phyloP scores from a whole-genome alignment of 53 echinoderm and acorn worm species.

The Apostichopus leukothele region DNA sequence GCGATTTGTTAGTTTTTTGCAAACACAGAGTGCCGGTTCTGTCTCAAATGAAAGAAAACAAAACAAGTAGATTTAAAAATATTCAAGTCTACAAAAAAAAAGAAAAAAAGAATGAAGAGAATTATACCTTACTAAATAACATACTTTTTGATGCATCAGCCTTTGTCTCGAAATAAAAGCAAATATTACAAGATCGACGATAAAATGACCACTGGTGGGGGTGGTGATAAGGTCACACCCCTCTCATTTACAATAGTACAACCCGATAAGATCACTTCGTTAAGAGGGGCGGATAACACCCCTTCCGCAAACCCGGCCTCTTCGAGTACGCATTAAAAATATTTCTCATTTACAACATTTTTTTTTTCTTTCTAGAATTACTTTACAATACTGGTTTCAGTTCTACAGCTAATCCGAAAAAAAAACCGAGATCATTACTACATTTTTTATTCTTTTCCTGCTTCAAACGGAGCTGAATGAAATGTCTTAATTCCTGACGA shows the following conservation, averaged over 20 bases:
- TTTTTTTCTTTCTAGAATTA: background rate
- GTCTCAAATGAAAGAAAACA: background rate
- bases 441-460: background rate
- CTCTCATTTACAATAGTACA: conserved; percentile 21
- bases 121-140: conserved; percentile 9
- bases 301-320: background rate
- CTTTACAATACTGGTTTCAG: conserved; percentile 18
- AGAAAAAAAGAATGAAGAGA: background rate
- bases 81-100: background rate
- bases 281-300: background rate
- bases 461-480: too few relatives aligned
- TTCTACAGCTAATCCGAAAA: background rate
- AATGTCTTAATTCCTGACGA: too few relatives aligned
- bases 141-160: conserved; percentile 11
- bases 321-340: conserved; percentile 19
- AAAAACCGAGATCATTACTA: background rate
- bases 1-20: too few relatives aligned
- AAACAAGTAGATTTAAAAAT: background rate
- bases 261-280: background rate
- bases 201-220: conserved; percentile 3
- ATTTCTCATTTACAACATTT: conserved; percentile 1
- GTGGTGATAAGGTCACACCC: background rate
- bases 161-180: conserved; percentile 30
- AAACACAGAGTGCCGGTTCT: background rate
- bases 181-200: conserved; percentile 29